Percentiles rank a stretch among this genome's conserved stretches.
These are phyloP conservation scores for Ursus arctos DNA, from an alignment of 2,113 vertebrate species.

Conservation along the genomic window DNA sequence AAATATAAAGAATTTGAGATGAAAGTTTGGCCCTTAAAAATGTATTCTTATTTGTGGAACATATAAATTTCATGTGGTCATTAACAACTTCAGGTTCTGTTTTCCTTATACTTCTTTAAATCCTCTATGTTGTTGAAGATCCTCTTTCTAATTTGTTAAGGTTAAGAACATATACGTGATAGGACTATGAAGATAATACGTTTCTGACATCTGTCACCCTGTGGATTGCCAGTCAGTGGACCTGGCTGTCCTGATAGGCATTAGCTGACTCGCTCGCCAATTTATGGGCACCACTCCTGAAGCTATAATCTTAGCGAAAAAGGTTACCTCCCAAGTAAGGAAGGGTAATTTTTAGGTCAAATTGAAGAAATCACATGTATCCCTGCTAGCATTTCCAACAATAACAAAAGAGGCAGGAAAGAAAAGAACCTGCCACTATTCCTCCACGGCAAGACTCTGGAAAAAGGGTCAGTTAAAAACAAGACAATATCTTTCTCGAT, in stretches of 20 bases:
- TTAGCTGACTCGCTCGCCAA: neutral
- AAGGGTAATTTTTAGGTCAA: slow-evolving; percentile 6
- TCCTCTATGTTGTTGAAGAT: neutral
- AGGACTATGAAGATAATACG: neutral
- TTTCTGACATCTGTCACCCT: neutral
- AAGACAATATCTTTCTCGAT: neutral
- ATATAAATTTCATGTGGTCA: slow-evolving; percentile 13
- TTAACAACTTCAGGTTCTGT: neutral
- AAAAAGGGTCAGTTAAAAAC: neutral
- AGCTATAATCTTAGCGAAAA: slow-evolving; percentile 18
- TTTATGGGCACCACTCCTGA: neutral
- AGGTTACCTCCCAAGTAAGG: neutral
- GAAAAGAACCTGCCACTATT: neutral
- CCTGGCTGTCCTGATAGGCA: neutral
- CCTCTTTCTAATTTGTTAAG: neutral
- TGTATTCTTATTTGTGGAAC: neutral
- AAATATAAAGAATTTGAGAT: neutral
- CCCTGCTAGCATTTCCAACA: neutral
- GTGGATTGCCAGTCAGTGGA: neutral
- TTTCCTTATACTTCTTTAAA: neutral
- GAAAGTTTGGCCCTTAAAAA: slow-evolving; percentile 19
- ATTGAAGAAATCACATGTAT: neutral
- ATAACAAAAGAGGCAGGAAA: neutral
- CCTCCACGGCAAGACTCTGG: neutral
- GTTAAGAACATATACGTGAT: neutral